Evolutionary conservation across 2,797 vertebrate species (phyloP), one percentile per base, ranked within the genome.

Genomic region (Tokudaia muenninki): DNA sequence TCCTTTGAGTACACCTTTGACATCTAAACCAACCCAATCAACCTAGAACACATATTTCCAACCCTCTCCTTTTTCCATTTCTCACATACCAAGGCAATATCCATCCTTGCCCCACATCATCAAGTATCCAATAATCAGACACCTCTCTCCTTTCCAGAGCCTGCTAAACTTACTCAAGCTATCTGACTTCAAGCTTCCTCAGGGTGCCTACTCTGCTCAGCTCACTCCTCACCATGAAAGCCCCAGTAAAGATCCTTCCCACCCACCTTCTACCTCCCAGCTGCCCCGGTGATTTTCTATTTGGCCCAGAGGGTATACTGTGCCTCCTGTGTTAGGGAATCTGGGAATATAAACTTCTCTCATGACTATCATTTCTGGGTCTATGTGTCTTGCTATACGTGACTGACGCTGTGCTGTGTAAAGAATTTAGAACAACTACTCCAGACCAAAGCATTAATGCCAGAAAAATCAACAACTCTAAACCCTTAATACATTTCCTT

Each of bases 401-500:
- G 37, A 55, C 55, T 41, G n/a, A 92, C 89, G 4, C 3, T 90
- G 37, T n/a, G 11, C 74, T 17, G 22, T 24, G 31, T 50, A 74
- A 50, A 81, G 63, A 81, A 34, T 67, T 70, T 92, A 81, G 3
- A 61, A 86, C 29, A 82, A 41, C 29, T 55, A 83, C 74, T 50
- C 12, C 72, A 65, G 89, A 44, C 29, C 88, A 44, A 81, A 90
- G 82, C 37, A 78, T 77, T 14, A 55, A 90, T 94, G 87, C 74
- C 31, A 79, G 84, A 31, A 70, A 63, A 14, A 9, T 10, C 34
- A 41, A 72, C 70, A 52, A 31, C 44, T 84, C n/a, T 31, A 95
- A 89, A 74, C 41, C 13, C 55, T 83, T 92, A 79, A 61, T 59
- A 44, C 6, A 89, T 91, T 96, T 95, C 61, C 72, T 83, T 92